A percentile compares a stretch with the other conserved stretches of the same genome.
Evolutionary conservation across 2,888 invertebrate genomes (phyloP).

Genomic region (Lasioglossum oenotherae): DNA sequence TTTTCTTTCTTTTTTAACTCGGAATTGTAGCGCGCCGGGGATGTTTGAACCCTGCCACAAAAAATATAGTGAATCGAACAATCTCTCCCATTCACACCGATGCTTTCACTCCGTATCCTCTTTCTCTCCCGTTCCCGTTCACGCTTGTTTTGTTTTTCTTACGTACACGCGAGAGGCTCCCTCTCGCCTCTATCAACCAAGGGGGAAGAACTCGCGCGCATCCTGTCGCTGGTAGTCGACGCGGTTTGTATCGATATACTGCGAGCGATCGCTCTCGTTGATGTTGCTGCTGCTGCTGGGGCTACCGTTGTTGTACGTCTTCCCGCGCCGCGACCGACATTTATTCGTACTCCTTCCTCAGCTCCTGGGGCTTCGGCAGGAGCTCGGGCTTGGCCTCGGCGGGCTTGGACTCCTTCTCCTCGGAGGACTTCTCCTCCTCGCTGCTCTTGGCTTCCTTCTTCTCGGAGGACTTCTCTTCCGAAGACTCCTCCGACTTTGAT

Average conservation of each 20-base stretch:
- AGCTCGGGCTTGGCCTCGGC: slow-evolving; percentile 66
- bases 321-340: slow-evolving; percentile 46
- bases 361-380: slow-evolving; percentile 67
- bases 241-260: slow-evolving; percentile 54
- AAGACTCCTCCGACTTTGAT: slow-evolving; percentile 71
- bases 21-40: slow-evolving; percentile 69
- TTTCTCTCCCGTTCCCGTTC: slow-evolving; percentile 57
- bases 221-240: slow-evolving; percentile 40
- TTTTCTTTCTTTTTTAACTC: slow-evolving; percentile 25
- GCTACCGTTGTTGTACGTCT: slow-evolving; percentile 64
- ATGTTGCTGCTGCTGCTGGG: slow-evolving; percentile 59
- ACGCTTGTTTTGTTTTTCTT: slow-evolving; percentile 19
- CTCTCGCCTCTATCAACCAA: slow-evolving; percentile 55
- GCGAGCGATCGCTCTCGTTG: slow-evolving; percentile 70
- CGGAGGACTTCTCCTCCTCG: slow-evolving; percentile 67
- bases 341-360: slow-evolving; percentile 17
- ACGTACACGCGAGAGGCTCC: slow-evolving; percentile 59
- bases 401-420: slow-evolving; percentile 63
- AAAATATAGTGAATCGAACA: slow-evolving; percentile 39
- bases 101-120: slow-evolving; percentile 58
- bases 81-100: slow-evolving; percentile 60
- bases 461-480: slow-evolving; percentile 63
- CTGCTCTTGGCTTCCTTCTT: slow-evolving; percentile 67
- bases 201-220: slow-evolving; percentile 66
- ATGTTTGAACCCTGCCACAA: slow-evolving; percentile 62